A percentile compares a stretch with the other conserved stretches of the same genome.
These are phyloP conservation scores for Dendrocopos noguchii DNA, from an alignment of 2,113 vertebrate species.

Conservation along the genomic window DNA sequence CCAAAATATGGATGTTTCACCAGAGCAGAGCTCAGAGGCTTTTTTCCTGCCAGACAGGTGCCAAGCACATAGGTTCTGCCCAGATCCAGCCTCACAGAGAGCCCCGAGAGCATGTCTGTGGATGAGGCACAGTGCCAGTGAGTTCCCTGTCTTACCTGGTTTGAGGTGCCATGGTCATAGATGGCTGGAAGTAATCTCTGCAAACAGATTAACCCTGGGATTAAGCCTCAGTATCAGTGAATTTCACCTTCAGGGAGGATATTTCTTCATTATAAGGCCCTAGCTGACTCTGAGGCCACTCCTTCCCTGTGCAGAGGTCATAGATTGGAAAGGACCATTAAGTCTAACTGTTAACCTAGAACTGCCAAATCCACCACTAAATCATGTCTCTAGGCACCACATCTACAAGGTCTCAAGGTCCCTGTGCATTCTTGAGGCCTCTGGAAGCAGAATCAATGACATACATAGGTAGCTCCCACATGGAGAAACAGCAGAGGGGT, in stretches of 20 bases:
- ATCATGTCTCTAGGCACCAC: too few relatives aligned
- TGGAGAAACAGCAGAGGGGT: not conserved
- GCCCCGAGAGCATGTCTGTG: not conserved
- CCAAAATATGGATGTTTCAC: not conserved
- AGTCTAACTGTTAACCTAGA: not conserved
- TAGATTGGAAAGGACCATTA: not conserved
- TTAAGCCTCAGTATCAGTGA: not conserved
- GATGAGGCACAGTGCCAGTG: not conserved
- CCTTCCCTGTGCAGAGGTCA: not conserved
- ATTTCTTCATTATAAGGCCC: not conserved
- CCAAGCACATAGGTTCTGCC: not conserved
- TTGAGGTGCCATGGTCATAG: not conserved
- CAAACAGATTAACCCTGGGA: accelerated
- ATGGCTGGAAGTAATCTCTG: not conserved
- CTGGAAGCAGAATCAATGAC: not conserved
- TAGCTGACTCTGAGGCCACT: not conserved
- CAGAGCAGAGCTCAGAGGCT: not conserved
- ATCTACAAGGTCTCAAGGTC: not conserved
- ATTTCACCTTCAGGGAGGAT: not conserved
- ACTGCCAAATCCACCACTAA: not conserved
- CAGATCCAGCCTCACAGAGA: not conserved
- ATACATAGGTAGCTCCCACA: not conserved
- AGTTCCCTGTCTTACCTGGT: not conserved
- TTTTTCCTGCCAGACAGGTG: not conserved
- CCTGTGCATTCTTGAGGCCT: not conserved